Evolutionary conservation across 2,888 invertebrate genomes (phyloP), one percentile per base, ranked within the genome.

Genomic region (Strigamia crassipes): DNA sequence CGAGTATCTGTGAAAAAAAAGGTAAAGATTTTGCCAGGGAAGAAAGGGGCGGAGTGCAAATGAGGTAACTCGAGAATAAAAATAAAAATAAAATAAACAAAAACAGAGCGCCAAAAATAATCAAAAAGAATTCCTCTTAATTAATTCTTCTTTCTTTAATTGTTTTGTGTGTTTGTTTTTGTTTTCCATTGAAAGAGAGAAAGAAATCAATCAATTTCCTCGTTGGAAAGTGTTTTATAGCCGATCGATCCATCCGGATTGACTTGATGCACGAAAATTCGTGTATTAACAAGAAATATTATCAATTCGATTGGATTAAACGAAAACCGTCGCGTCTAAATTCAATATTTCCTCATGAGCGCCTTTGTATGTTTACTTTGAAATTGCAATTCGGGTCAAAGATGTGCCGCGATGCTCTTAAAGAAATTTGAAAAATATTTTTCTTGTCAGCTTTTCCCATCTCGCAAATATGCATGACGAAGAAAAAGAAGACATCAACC

Each of bases 361-460:
- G 61, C 61, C 42, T 61, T 61, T 61, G 15, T 3, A 61, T 61
- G 61, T 61, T 61, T 61, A 61, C 61, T 61, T 61, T 61, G 6
- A n/a, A 15, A 61, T 61, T 61, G 61, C 61, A 61, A 61, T 61
- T 61, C 61, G 61, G 61, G 61, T 61, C 61, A 61, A 61, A 61
- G 61, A n/a, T 61, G 18, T 61, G 61, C 61, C 61, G 61, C 61
- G 23, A 61, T 61, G 61, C 61, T 21, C 4, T 61, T 61, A 61
- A 61, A 61, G 61, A 61, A 61, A n/a, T 61, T 61, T 61, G 21
- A 15, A 61, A 61, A 61, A 61, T 61, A 61, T 61, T 61, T 61
- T 61, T 23, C 61, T 61, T 61, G 61, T 61, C 61, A 61, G 61
- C 61, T n/a, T 61, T 61, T 18, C 15, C 61, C 23, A 61, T 61